Conservation (phyloP, 2,888 invertebrate species). For the Miltochrista miniata region DNA sequence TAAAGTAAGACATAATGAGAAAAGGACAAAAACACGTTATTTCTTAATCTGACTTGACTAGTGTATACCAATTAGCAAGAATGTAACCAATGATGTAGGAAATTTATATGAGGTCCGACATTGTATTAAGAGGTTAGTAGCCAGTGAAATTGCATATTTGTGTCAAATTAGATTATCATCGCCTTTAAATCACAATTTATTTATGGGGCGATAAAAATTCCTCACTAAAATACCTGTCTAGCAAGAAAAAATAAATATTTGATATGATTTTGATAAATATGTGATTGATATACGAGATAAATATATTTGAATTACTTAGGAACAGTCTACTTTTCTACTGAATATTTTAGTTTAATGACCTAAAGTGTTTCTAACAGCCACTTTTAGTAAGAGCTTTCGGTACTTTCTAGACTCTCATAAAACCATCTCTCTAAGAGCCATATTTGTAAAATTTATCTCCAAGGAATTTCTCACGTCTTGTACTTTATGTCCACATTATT, state of each 20-base stretch:
- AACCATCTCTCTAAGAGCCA: not conserved
- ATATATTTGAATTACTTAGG: too few relatives aligned
- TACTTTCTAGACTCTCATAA: not conserved
- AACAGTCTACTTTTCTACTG: too few relatives aligned
- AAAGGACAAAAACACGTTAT: conserved; percentile 45
- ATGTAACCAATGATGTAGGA: conserved; percentile 55
- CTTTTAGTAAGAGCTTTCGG: not conserved
- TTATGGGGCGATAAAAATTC: not conserved
- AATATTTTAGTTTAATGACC: too few relatives aligned
- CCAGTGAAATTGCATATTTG: not conserved
- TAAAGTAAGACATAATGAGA: conserved; percentile 46
- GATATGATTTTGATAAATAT: too few relatives aligned
- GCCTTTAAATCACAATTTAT: not conserved
- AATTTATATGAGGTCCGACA: conserved; percentile 33
- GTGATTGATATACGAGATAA: too few relatives aligned
- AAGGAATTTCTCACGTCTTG: not conserved
- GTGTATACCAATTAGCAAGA: conserved; percentile 66
- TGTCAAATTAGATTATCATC: not conserved
- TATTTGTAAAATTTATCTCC: not conserved
- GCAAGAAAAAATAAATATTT: too few relatives aligned
- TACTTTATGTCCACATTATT: too few relatives aligned
- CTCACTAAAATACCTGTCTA: not conserved
- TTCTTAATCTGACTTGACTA: conserved; percentile 55
- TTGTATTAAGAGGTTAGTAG: conserved; percentile 21
- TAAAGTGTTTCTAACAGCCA: not conserved